Percentiles rank a stretch among this genome's conserved stretches.
These are phyloP conservation scores for Fragariocoptes setiger DNA, from an alignment of 1,140 invertebrate species.

Conservation along the genomic window DNA sequence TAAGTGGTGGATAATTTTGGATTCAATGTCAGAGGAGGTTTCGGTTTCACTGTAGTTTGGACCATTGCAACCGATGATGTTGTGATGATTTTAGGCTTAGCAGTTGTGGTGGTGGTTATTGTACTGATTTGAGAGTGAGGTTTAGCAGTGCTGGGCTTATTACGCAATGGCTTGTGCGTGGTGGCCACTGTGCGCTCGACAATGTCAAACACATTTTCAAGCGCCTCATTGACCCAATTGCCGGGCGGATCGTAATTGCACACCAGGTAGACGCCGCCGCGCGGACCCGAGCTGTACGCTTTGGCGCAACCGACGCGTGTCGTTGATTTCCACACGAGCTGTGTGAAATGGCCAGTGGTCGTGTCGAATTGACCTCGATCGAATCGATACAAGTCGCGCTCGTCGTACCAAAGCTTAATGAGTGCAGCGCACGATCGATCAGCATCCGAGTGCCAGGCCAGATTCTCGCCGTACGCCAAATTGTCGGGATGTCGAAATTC, in stretches of 20 bases:
- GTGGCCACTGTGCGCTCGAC: not conserved
- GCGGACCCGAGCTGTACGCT: not conserved
- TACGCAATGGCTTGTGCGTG: not conserved
- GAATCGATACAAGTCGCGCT: slow-evolving; percentile 6
- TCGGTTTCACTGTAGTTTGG: not conserved
- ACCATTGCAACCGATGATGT: not conserved
- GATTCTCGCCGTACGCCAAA: slow-evolving; percentile 6
- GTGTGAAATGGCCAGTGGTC: slow-evolving; percentile 6
- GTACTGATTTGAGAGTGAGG: not conserved
- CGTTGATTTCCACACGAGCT: slow-evolving; percentile 6
- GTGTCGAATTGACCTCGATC: not conserved
- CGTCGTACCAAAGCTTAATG: slow-evolving; percentile 7
- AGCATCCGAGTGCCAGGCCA: slow-evolving; percentile 6
- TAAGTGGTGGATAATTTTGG: no score
- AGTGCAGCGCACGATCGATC: slow-evolving; percentile 1
- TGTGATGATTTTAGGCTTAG: not conserved
- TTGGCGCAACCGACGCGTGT: slow-evolving; percentile 2
- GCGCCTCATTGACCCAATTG: not conserved
- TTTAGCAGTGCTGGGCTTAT: not conserved
- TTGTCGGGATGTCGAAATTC: slow-evolving; percentile 7
- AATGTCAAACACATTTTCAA: not conserved
- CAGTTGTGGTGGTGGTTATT: not conserved
- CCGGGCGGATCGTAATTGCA: not conserved
- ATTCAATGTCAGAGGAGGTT: not conserved
- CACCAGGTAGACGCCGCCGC: not conserved